Evolutionary conservation across 1,140 invertebrate genomes (phyloP), one percentile per base, ranked within the genome.

Genomic region (Trichonephila clavipes): DNA sequence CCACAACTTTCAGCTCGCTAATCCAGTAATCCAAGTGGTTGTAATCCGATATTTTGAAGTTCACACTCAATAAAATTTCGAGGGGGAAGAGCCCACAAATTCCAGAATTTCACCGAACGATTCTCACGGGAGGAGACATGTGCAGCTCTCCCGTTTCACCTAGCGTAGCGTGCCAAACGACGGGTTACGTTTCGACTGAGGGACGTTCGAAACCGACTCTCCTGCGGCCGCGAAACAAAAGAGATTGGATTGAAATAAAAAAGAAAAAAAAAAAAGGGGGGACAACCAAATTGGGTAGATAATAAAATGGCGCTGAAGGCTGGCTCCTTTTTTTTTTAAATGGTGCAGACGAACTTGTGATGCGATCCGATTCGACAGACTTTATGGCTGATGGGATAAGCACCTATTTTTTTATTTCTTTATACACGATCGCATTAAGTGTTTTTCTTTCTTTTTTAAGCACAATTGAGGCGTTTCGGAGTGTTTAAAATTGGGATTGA

Each of bases 201-300:
- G 62, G 12, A 64, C 85, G 59, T 77, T 77, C 34, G 28, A 34
- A 66, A 44, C 24, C 62, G 14, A 34, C 64, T 62, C 24, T 51
- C 64, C 14, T 51, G 24, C 69, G 19, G 34, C 28, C 64, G 72
- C 40, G 51, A 90, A 90, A 90, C 88, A 90, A 90, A 90, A 69
- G 87, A 81, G 88, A 61, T 90, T 90, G 51, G 66, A 90, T 90
- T 59, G 88, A 77, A 88, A 88, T 88, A 72, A 90, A 81, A 69
- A 90, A 61, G 61, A 90, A 8, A 90, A 90, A 77, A 24, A 72
- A 72, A 90, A 40, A 40, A 40, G 4, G 4, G 61, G 12, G 18
- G n/a, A 61, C n/a, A 51, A 77, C 72, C 34, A 77, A 72, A 88
- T 34, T 69, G 66, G 51, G 34, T 14, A 90, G 88, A 90, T 90